Evolutionary conservation across 2,113 vertebrate genomes (phyloP), one percentile per base, ranked within the genome.

Genomic region (Apteryx owenii): DNA sequence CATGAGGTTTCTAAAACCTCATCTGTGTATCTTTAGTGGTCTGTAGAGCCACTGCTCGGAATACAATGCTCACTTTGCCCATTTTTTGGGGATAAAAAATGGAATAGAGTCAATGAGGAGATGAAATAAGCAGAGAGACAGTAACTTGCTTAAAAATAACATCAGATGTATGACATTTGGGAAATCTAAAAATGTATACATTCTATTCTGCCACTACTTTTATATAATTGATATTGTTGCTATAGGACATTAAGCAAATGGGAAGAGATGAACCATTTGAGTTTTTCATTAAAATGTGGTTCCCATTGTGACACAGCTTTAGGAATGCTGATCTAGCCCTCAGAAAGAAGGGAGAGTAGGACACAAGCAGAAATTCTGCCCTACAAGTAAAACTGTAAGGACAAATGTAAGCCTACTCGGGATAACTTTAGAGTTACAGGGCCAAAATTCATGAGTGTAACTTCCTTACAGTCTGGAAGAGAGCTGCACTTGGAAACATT

Each of bases 21-120:
- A 81, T 70, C 42, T 83, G 76, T 81, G 72, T 13, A 66, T 85
- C 68, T 31, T 73, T 38, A 81, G 42, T 88, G 72, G 60, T 78
- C 68, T 93, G 93, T 21, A 93, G 79, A 94, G 89, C 71, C 76
- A 85, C 71, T 81, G 71, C 87, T 81, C 89, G 81, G 85, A 79
- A 84, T 38, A 75, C 10, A 51, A 78, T 80, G 58, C 26, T 50
- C 0, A 58, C 62, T 93, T 13, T 77, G 42, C 15, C 29, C 8
- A 51, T 53, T 84, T 95, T 16, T 70, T 94, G 75, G 29, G 88
- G 33, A 26, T 46, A 78, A 80, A 54, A 90, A 89, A 92, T 78
- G 22, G 64, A 92, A 80, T 3, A 65, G 40, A 80, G 86, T 85
- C 22, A 87, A 70, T 50, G 31, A 87, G 73, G 40, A 89, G 84